phyloP scores from a whole-genome alignment of 2,888 invertebrate genomes.

The Cephonodes hylas region DNA sequence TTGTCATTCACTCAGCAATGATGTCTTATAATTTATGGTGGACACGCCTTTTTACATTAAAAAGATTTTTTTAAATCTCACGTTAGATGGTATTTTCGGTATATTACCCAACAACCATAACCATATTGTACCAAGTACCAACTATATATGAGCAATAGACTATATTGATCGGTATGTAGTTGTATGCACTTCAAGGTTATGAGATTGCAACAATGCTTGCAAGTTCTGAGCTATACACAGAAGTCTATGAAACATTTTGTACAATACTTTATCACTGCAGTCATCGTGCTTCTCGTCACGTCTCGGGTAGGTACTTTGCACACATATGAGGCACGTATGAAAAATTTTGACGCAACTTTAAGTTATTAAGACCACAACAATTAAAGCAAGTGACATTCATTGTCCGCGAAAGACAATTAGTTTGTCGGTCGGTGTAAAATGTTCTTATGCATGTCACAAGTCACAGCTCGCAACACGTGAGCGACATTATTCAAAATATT shows the following conservation, averaged over 20 bases:
- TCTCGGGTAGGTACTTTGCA: neutral
- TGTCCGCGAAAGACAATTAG: neutral
- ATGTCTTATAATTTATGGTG: no score
- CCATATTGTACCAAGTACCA: no score
- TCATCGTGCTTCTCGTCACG: neutral
- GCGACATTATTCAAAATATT: slow-evolving; percentile 3
- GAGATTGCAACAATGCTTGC: neutral
- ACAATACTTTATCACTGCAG: neutral
- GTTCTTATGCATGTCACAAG: slow-evolving; percentile 4
- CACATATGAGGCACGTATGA: neutral
- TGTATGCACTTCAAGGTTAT: neutral
- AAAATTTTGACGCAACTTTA: neutral
- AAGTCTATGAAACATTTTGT: neutral
- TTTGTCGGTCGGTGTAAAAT: neutral
- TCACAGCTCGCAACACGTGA: neutral
- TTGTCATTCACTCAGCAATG: no score
- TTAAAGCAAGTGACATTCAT: neutral
- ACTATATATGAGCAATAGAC: neutral
- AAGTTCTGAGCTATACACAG: neutral
- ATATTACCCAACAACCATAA: no score
- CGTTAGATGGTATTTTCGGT: no score
- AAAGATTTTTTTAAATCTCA: no score
- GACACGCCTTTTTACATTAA: no score
- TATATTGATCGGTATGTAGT: neutral
- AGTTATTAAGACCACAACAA: neutral